Evolutionary conservation across 2,797 vertebrate species (phyloP).

Genomic region (Rallus crepitans): DNA sequence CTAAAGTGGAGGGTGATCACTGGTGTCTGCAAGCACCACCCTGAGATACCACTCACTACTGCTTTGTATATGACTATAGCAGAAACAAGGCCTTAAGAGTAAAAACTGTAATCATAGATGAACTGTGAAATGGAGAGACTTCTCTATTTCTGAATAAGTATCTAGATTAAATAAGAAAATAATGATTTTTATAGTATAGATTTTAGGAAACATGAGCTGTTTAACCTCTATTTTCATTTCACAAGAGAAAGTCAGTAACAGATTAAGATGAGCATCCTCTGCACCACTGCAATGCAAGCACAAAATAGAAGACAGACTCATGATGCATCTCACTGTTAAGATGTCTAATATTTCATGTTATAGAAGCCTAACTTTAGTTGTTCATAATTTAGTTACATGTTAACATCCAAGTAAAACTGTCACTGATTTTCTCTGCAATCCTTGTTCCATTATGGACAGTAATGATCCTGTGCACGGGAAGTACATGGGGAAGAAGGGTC

Average conservation of each 20-base stretch:
- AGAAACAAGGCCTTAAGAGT: not conserved
- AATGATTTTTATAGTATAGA: not conserved
- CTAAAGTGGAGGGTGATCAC: not conserved
- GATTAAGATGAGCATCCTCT: not conserved
- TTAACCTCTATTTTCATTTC: not conserved
- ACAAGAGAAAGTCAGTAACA: not conserved
- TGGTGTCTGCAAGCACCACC: not conserved
- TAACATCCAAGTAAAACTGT: not conserved
- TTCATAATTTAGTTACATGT: not conserved
- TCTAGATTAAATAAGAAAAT: not conserved
- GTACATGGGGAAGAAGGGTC: not conserved
- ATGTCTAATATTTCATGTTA: not conserved
- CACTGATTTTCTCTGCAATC: not conserved
- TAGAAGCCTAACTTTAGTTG: not conserved
- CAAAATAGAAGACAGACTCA: not conserved
- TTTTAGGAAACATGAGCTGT: not conserved
- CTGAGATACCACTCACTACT: not conserved
- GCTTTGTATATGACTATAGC: not conserved
- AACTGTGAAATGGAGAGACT: not conserved
- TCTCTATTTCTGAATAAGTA: not conserved
- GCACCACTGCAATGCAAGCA: not conserved
- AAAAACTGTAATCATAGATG: not conserved
- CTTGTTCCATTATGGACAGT: not conserved
- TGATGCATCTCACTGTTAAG: not conserved
- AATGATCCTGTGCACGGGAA: not conserved